Evolutionary conservation across 2,113 vertebrate genomes (phyloP).

Genomic region (Alligator mississippiensis): DNA sequence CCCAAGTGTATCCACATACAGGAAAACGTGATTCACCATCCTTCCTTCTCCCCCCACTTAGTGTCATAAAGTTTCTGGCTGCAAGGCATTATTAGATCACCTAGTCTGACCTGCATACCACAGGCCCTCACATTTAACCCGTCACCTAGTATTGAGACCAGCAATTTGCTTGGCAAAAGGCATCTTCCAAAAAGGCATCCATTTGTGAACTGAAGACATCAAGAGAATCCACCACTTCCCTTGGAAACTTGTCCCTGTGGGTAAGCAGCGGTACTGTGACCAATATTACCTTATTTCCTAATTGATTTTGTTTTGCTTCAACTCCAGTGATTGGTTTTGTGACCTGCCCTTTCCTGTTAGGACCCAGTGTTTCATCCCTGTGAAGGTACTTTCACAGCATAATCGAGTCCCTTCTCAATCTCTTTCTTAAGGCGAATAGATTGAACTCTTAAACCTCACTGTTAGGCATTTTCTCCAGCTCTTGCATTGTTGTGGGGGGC

Average conservation of each 20-base stretch:
- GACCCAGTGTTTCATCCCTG: conserved; percentile 33
- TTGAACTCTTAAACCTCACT: background rate
- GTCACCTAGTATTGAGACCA: background rate
- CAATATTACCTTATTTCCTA: background rate
- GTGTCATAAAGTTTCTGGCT: background rate
- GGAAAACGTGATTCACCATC: background rate
- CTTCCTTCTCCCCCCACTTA: background rate
- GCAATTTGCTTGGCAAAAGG: background rate
- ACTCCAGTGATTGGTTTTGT: background rate
- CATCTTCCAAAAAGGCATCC: background rate
- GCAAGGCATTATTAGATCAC: background rate
- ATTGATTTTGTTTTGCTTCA: conserved; percentile 17
- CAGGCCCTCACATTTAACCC: background rate
- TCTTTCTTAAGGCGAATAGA: conserved; percentile 20
- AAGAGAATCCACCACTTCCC: background rate
- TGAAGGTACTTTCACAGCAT: background rate
- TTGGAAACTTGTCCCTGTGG: background rate
- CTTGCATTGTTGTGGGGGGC: background rate
- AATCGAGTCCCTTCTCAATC: conserved; percentile 34
- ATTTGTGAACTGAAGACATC: background rate
- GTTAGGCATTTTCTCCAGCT: conserved; percentile 3
- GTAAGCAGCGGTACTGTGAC: conserved; percentile 5
- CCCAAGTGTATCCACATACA: background rate
- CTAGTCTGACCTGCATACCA: background rate
- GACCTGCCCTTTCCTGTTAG: background rate